These are phyloP conservation scores for Corydoras sp. DNA, from an alignment of 2,113 vertebrate species.

Conservation along the genomic window DNA sequence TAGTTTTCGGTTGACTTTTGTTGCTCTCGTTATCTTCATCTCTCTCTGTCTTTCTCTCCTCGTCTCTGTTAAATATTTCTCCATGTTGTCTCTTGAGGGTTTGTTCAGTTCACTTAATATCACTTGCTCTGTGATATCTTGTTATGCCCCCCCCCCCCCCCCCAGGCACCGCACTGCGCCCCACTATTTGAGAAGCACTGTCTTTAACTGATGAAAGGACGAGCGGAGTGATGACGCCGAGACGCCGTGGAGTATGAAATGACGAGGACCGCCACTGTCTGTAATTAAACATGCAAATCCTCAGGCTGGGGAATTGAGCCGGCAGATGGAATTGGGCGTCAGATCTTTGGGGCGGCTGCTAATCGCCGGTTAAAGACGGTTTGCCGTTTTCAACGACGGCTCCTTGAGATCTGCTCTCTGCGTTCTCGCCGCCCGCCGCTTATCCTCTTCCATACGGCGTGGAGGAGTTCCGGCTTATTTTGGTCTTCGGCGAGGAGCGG, in stretches of 20 bases:
- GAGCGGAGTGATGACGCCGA: conserved; percentile 40
- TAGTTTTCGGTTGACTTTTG: no score
- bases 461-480: conserved; percentile 49
- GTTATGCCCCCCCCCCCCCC: no score
- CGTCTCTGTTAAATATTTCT: no score
- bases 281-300: conserved; percentile 69
- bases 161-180: no score
- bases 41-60: no score
- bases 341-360: conserved; percentile 53
- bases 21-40: no score
- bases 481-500: conserved; percentile 46
- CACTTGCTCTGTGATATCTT: no score
- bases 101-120: no score
- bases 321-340: conserved; percentile 62
- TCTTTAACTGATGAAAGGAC: conserved; percentile 37
- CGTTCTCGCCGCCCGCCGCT: conserved; percentile 45
- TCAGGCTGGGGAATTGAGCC: conserved; percentile 59
- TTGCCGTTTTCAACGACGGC: conserved; percentile 56
- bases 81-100: no score
- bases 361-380: conserved; percentile 54
- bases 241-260: conserved; percentile 23
- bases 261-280: conserved; percentile 42
- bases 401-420: conserved; percentile 51
- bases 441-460: conserved; percentile 36
- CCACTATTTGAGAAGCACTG: no score